These are phyloP conservation scores for Agapostemon virescens DNA, from an alignment of 2,888 invertebrate species.

Conservation along the genomic window DNA sequence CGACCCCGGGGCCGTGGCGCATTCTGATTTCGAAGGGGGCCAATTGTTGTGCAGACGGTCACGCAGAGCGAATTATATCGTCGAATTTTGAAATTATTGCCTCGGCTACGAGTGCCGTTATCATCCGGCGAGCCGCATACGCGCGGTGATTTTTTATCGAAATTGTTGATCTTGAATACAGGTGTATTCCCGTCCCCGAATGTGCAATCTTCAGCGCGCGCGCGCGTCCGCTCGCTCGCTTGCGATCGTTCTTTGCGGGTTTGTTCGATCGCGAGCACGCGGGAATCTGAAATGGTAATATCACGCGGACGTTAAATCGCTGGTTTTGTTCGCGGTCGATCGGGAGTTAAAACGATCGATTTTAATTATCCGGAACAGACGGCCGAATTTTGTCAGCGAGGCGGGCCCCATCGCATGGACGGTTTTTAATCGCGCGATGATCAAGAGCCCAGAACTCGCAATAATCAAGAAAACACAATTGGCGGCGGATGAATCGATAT, in stretches of 20 bases:
- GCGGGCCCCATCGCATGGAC: neutral
- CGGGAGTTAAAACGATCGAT: conserved; percentile 2
- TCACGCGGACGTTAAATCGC: neutral
- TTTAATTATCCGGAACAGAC: conserved; percentile 5
- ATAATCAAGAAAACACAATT: neutral
- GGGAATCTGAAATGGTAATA: conserved; percentile 23
- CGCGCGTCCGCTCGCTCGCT: neutral
- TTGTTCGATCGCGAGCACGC: neutral
- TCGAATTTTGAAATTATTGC: conserved; percentile 61
- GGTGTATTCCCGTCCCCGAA: conserved; percentile 26
- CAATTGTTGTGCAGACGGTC: conserved; percentile 50
- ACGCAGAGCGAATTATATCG: conserved; percentile 53
- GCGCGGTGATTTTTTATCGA: conserved; percentile 30
- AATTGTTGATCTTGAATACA: conserved; percentile 33
- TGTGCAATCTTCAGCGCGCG: conserved; percentile 7
- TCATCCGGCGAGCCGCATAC: conserved; percentile 11
- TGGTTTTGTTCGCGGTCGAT: neutral
- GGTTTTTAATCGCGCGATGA: conserved; percentile 27
- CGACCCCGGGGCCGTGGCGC: neutral
- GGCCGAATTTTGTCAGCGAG: neutral
- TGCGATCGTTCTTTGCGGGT: neutral
- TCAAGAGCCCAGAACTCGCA: neutral
- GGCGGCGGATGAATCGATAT: neutral
- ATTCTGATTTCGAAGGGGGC: conserved; percentile 53
- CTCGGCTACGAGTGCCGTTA: conserved; percentile 12